Percentiles rank a stretch among this genome's conserved stretches.
Conservation (phyloP, 23 tunicate genomes). For the Halocynthia aurantium region DNA sequence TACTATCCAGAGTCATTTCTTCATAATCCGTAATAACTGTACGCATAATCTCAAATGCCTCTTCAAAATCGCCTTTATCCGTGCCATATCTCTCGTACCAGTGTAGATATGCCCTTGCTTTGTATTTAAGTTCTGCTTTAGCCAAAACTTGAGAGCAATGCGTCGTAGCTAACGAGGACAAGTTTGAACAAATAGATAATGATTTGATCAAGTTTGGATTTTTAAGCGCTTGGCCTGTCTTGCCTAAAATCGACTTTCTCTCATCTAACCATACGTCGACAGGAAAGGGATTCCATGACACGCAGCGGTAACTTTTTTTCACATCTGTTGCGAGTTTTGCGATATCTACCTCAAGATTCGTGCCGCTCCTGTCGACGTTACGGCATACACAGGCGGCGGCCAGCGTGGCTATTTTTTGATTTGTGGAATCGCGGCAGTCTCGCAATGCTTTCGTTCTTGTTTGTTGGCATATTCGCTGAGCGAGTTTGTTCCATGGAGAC, state of each 20-base stretch:
- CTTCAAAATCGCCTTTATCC: slow-evolving; percentile 29
- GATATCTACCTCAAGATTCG: slow-evolving; percentile 1
- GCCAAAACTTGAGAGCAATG: slow-evolving; percentile 9
- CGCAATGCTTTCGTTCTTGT: background rate
- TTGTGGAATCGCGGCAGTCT: background rate
- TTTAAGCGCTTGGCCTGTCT: background rate
- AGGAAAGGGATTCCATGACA: slow-evolving; percentile 86
- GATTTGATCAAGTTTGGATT: slow-evolving; percentile 15
- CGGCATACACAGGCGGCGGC: slow-evolving; percentile 65
- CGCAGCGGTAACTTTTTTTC: slow-evolving; percentile 30
- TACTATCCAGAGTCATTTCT: background rate
- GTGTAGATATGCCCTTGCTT: slow-evolving; percentile 65
- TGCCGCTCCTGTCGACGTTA: background rate
- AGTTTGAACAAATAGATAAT: slow-evolving; percentile 35
- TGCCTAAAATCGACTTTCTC: background rate
- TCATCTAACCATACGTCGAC: slow-evolving; percentile 58
- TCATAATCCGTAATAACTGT: slow-evolving; percentile 31
- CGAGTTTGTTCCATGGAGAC: slow-evolving; percentile 15
- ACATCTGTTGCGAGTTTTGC: slow-evolving; percentile 11
- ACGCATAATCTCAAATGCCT: slow-evolving; percentile 44
- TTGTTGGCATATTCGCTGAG: slow-evolving; percentile 13
- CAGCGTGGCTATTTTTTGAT: background rate
- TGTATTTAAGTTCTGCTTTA: slow-evolving; percentile 34
- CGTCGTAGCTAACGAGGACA: slow-evolving; percentile 19
- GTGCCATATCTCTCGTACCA: slow-evolving; percentile 72